phyloP scores from a whole-genome alignment of 2,113 vertebrate genomes.

The Rafetus swinhoei region DNA sequence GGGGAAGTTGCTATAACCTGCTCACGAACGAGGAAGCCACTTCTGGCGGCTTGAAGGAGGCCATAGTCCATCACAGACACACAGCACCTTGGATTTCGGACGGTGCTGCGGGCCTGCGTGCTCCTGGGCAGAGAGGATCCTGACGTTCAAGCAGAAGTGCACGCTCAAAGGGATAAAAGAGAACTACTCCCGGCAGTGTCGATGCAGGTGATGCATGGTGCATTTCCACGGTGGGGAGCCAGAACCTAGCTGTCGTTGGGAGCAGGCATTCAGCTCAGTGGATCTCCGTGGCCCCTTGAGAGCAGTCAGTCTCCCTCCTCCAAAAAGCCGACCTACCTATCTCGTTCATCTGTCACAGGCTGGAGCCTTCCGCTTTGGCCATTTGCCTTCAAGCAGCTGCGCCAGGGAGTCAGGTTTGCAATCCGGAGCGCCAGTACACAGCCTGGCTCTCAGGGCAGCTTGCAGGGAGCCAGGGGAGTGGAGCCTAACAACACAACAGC shows the following conservation, averaged over 20 bases:
- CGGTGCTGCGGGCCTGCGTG: not conserved
- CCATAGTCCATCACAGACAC: not conserved
- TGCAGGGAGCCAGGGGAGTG: rapidly evolving
- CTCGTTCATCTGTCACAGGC: rapidly evolving
- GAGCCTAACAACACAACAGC: not conserved
- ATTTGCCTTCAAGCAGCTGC: rapidly evolving
- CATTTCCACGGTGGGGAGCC: not conserved
- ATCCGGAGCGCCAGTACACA: not conserved
- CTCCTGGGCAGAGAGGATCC: rapidly evolving
- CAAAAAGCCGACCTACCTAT: rapidly evolving
- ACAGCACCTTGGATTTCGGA: not conserved
- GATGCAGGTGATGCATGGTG: rapidly evolving
- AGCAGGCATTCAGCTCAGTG: rapidly evolving
- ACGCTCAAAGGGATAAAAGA: not conserved
- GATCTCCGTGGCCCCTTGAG: rapidly evolving
- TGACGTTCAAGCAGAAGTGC: not conserved
- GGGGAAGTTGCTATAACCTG: not conserved
- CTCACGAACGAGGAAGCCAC: not conserved
- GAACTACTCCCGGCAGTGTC: rapidly evolving
- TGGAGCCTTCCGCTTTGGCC: rapidly evolving
- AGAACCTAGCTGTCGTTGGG: not conserved
- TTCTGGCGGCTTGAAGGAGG: not conserved
- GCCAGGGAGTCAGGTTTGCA: not conserved
- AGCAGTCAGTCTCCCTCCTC: not conserved
- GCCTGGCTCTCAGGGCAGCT: not conserved